These are phyloP conservation scores for Lottia gigantea DNA, from an alignment of 2,888 invertebrate genomes.

Conservation along the genomic window DNA sequence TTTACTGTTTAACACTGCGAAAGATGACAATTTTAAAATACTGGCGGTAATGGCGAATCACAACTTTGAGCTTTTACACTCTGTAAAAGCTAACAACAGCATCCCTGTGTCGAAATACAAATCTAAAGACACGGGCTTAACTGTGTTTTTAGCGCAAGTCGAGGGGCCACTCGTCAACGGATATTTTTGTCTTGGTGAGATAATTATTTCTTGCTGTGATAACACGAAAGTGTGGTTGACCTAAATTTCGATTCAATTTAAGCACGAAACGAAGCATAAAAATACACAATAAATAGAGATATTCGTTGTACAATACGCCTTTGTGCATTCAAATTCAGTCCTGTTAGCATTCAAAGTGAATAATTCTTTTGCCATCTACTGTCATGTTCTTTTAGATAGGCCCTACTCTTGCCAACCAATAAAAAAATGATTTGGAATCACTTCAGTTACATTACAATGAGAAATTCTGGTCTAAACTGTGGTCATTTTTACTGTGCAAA, in stretches of 20 bases:
- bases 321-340: too few relatives aligned
- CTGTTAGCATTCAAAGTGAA: too few relatives aligned
- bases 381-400: too few relatives aligned
- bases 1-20: too few relatives aligned
- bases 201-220: background rate
- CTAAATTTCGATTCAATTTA: background rate
- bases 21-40: background rate
- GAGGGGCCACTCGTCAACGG: constrained; percentile 92
- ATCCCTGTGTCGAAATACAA: constrained; percentile 85
- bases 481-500: too few relatives aligned
- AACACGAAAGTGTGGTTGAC: background rate
- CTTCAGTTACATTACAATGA: too few relatives aligned
- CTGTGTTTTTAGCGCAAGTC: constrained; percentile 85
- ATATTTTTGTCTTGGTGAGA: constrained; percentile 85
- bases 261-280: background rate
- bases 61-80: constrained; percentile 51
- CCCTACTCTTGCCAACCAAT: too few relatives aligned
- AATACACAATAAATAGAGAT: background rate
- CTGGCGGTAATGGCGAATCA: constrained; percentile 18
- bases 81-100: constrained; percentile 64
- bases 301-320: background rate
- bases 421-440: too few relatives aligned
- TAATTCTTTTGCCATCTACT: too few relatives aligned
- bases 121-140: constrained; percentile 82
- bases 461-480: too few relatives aligned